phyloP scores from a whole-genome alignment of 2,797 vertebrate genomes.

The Threskiornis aethiopicus region DNA sequence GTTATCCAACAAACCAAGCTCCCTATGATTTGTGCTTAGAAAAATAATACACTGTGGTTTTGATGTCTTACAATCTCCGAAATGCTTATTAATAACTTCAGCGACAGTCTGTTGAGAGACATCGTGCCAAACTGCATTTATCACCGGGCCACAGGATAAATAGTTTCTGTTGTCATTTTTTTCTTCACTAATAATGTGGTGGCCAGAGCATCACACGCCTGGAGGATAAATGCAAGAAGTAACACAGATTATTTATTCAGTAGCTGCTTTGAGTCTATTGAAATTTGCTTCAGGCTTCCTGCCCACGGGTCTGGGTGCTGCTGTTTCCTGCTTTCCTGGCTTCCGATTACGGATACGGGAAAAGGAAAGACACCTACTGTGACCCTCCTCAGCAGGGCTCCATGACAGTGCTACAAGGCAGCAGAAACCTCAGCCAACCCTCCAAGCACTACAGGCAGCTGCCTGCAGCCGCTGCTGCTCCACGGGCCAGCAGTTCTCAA shows the following conservation, averaged over 20 bases:
- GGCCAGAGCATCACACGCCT: background rate
- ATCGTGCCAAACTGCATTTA: background rate
- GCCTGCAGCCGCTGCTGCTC: background rate
- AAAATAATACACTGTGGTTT: background rate
- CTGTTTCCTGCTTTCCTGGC: background rate
- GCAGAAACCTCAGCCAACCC: background rate
- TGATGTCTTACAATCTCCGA: background rate
- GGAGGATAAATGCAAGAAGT: background rate
- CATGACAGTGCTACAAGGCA: fast-evolving
- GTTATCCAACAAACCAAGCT: background rate
- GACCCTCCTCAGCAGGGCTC: background rate
- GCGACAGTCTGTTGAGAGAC: background rate
- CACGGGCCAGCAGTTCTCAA: background rate
- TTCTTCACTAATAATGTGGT: background rate
- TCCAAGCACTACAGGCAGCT: background rate
- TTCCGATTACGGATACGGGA: background rate
- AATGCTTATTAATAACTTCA: background rate
- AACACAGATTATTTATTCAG: constrained; percentile 1
- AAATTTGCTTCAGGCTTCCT: constrained; percentile 12
- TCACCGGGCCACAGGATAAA: background rate
- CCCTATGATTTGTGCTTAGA: background rate
- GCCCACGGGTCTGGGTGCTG: background rate
- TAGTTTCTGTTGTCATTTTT: background rate
- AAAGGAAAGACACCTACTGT: background rate
- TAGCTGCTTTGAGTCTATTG: background rate